Evolutionary conservation across 1,140 invertebrate genomes (phyloP), one percentile per base, ranked within the genome.

Genomic region (Drosophila nikananu): DNA sequence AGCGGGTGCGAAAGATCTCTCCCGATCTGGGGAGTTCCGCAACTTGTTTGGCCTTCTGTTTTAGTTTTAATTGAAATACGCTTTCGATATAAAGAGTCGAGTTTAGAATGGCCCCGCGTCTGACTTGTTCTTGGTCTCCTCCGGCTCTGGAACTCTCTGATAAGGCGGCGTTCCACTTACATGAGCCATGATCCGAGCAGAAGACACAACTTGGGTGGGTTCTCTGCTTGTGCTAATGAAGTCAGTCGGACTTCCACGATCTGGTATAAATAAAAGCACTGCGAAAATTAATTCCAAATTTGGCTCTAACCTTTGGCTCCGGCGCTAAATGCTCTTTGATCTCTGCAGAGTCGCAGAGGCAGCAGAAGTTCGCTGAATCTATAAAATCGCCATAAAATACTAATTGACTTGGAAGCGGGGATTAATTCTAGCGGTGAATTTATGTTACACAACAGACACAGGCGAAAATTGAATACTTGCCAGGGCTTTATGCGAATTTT

Each of bases 31-130:
- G 39, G 21, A 63, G 59, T 46, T 65, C 61, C 55, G 59, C 65
- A 74, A 82, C 77, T 82, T 74, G 76, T 77, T 80, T 72, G 63
- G 73, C 77, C 71, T 84, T 89, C 82, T 86, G 86, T 84, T 90
- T 89, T 84, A 90, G 84, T 90, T 89, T 89, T 89, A 89, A 89
- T 89, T 90, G 84, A 89, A 89, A 90, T 84, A 73, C 86, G 81
- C 81, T 89, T 89, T 81, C 86, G 74, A 76, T 89, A 84, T 90
- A 90, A 90, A 89, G 54, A 57, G 59, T 79, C 64, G 41, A 42
- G 77, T 77, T 79, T 72, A 77, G 66, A 90, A 90, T 84, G 84
- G 84, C 65, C 42, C 37, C 27, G 27, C 54, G 73, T 49, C 30
- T 13, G 37, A 27, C 49, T 15, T 12, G 61, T 30, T 57, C 32